phyloP scores from a whole-genome alignment of 2,797 vertebrate genomes.

The Chloroceryle amazona region DNA sequence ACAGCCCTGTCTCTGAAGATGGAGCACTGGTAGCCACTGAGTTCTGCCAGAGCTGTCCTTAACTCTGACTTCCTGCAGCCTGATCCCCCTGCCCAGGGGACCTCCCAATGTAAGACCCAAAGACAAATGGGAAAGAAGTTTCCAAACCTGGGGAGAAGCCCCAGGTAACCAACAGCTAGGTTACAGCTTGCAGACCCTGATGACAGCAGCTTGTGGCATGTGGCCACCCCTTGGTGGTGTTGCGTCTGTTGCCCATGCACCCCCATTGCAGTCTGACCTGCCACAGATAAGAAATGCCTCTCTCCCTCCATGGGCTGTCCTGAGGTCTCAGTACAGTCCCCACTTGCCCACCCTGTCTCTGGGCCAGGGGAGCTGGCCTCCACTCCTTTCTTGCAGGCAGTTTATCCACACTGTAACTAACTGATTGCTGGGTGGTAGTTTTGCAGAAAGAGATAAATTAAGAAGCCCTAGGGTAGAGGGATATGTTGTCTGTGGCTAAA shows the following conservation, averaged over 20 bases:
- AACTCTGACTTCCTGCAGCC: not conserved
- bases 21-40: rapidly evolving
- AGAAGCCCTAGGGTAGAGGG: not conserved
- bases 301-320: rapidly evolving
- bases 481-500: not conserved
- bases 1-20: rapidly evolving
- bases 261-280: not conserved
- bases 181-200: not conserved
- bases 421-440: not conserved
- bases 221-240: not conserved
- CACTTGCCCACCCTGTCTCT: rapidly evolving
- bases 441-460: not conserved
- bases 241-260: not conserved
- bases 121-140: not conserved
- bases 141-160: not conserved
- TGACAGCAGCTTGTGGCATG: not conserved
- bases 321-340: rapidly evolving
- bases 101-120: not conserved
- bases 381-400: not conserved
- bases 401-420: not conserved
- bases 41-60: not conserved
- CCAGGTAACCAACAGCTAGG: not conserved
- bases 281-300: not conserved
- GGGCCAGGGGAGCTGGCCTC: not conserved
- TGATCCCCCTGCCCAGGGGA: rapidly evolving